A percentile compares a stretch with the other conserved stretches of the same genome.
phyloP scores from a whole-genome alignment of 2,888 invertebrate genomes.

The Cephus rjabovi region DNA sequence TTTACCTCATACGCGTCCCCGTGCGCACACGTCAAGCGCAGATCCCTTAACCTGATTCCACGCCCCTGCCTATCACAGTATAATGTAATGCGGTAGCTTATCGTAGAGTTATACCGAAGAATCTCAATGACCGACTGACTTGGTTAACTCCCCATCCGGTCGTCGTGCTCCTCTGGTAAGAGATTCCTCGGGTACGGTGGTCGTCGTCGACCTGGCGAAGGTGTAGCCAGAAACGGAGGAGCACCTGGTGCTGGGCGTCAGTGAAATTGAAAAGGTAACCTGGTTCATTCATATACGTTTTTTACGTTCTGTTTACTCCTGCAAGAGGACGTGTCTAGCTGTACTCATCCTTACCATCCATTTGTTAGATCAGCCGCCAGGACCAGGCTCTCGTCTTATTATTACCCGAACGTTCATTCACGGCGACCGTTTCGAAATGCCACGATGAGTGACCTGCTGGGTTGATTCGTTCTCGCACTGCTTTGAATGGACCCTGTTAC shows the following conservation, averaged over 20 bases:
- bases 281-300: not conserved
- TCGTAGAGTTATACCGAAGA: not conserved
- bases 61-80: not conserved
- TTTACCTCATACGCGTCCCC: not conserved
- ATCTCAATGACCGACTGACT: not conserved
- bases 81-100: not conserved
- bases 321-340: not conserved
- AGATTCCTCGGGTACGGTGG: not conserved
- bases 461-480: not conserved
- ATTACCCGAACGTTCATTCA: not conserved
- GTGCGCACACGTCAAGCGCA: not conserved
- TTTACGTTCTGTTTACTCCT: not conserved
- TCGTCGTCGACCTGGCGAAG: not conserved
- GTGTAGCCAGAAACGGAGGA: not conserved
- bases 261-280: not conserved
- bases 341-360: not conserved
- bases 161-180: not conserved
- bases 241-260: not conserved
- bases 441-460: not conserved
- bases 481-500: not conserved
- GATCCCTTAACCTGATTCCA: not conserved
- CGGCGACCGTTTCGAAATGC: not conserved
- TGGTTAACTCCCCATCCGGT: not conserved
- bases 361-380: not conserved
- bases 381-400: not conserved